Base-by-base conservation (phyloP, 2,888 invertebrate species). In the Boloria selene region DNA sequence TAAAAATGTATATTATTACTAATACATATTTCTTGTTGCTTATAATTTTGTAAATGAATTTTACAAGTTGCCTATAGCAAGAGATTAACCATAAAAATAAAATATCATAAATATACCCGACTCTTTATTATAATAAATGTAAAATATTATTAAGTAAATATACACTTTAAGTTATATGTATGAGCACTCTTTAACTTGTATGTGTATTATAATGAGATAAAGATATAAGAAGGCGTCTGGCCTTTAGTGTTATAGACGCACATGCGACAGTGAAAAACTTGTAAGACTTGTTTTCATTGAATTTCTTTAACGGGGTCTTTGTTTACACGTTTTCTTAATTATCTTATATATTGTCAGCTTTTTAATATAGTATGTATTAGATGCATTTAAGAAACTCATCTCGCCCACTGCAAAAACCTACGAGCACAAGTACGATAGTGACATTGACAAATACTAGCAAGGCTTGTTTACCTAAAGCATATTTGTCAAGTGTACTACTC, bases 401-500 rank as follows among this genome's bases (percentile, higher is more conserved):
- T 71, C 75, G 75, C 74, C 75, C 70, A 76, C 76, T 61, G 61
- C 31, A 22, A 22, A 55, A 44, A 68, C 70, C 64, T 66, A 69
- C 67, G 52, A 54, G 22, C 45, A 22, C 31, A n/a, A 13, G 26
- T 50, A 7, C 47, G 31, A 45, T 55, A 44, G 52, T 64, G 64
- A 69, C 64, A 67, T 67, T 69, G 67, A 65, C 59, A 64, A 64
- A 67, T 61, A 59, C 50, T 38, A 58, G 47, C 22, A 58, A 63
- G 44, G 63, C 45, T 51, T 64, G 53, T 67, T 69, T 64, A 61
- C 63, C 63, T 60, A 55, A 38, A 51, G 55, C 52, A 66, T 56
- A 64, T 67, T 61, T 64, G 60, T 55, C 44, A 38, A 51, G 54
- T 59, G 49, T 64, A 44, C 31, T 51, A 22, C 6, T 55, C 0